Evolutionary conservation across 1,140 invertebrate genomes (phyloP), one percentile per base, ranked within the genome.

Genomic region (Heliconius hewitsoni): DNA sequence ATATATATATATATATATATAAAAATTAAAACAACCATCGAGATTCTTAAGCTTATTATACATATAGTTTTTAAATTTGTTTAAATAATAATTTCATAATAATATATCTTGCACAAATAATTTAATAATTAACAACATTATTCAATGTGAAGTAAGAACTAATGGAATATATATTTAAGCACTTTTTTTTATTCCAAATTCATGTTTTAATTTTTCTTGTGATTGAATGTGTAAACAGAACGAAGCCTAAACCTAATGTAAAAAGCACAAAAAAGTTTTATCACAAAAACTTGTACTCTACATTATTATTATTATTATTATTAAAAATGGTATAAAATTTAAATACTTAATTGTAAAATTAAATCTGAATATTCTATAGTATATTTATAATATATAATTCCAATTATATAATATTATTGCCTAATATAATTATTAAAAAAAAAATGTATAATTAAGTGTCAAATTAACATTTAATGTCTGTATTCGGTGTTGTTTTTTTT

Each of bases 391-490:
- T 66, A 27, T 66, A 66, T 27, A 27, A 66, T 66, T 66, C 60
- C 60, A 66, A 66, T 66, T 30, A 66, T 30, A 27, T 66, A 30
- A n/a, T 30, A 66, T 27, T 9, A 66, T 66, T 66, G 13, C 13
- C 60, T 66, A 60, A 23, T n/a, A 19, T 52, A 52, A 19, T 52
- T 19, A 27, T 16, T 60, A 30, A 30, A 66, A 66, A 66, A 60
- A 66, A 30, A 30, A 66, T 27, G 16, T 75, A 76, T 34, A 70
- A 50, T 70, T 66, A 76, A 71, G 74, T 76, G 74, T 76, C 74
- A 76, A 76, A 76, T 50, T 76, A 71, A 30, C 27, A 50, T 50
- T 70, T 76, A 71, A 70, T 13, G 30, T 42, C 60, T 66, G 23
- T 30, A 60, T 60, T 66, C 1, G 60, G 11, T 30, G 60, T 66